These are phyloP conservation scores for Kradibia gibbosae DNA, from an alignment of 1,140 invertebrate species.

Conservation along the genomic window DNA sequence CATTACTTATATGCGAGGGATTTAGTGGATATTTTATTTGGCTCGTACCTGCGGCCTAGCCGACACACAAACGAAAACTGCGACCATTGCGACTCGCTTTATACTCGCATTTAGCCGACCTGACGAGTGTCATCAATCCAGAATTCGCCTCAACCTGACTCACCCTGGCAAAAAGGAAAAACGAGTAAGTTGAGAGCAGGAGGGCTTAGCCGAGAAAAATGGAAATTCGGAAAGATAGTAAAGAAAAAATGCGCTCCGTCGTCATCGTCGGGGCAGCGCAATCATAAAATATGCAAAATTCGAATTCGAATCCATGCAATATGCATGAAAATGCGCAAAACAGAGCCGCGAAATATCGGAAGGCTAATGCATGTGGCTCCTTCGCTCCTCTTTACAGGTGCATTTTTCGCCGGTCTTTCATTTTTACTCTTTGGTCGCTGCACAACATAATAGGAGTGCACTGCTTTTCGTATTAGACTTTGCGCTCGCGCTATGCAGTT, in stretches of 20 bases:
- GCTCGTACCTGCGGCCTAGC: too few species aligned
- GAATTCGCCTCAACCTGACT: neutral
- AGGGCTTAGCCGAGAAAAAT: conserved; percentile 40
- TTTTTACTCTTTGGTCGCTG: neutral
- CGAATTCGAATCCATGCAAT: conserved; percentile 61
- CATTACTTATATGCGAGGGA: conserved; percentile 30
- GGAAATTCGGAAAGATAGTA: conserved; percentile 41
- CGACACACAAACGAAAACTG: neutral
- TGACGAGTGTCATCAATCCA: conserved; percentile 25
- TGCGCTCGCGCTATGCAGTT: neutral
- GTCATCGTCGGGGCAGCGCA: conserved; percentile 39
- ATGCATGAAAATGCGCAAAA: conserved; percentile 60
- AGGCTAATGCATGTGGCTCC: conserved; percentile 52
- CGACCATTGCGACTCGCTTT: neutral
- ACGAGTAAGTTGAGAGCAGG: neutral
- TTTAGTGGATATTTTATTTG: conserved; percentile 32
- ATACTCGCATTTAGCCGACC: conserved; percentile 44
- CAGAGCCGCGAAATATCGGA: conserved; percentile 54
- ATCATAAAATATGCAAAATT: conserved; percentile 65
- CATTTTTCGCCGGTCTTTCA: neutral
- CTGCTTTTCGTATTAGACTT: conserved; percentile 37
- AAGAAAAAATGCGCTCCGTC: conserved; percentile 14
- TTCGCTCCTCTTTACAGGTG: neutral
- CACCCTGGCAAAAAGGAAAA: neutral
- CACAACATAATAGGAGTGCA: conserved; percentile 7